phyloP scores from a whole-genome alignment of 2,888 invertebrate genomes.

The Cylloceria caligata region DNA sequence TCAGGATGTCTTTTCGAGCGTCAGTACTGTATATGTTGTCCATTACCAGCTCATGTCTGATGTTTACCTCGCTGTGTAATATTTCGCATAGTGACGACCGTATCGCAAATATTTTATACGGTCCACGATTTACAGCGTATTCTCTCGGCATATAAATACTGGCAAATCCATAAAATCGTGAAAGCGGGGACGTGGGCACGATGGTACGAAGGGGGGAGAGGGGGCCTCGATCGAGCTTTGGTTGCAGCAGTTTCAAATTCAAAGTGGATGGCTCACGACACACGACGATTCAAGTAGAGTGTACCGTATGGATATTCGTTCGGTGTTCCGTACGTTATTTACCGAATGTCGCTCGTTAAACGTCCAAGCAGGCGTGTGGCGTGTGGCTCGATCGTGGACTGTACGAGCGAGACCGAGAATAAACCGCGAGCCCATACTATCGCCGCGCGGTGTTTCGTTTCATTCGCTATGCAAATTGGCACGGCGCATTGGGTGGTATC shows the following conservation, averaged over 20 bases:
- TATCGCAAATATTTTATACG: constrained; percentile 45
- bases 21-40: neutral
- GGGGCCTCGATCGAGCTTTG: constrained; percentile 36
- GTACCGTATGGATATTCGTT: constrained; percentile 54
- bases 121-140: neutral
- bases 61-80: constrained; percentile 10
- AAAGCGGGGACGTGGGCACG: constrained; percentile 46
- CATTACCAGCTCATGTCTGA: neutral
- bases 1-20: neutral
- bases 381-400: constrained; percentile 58
- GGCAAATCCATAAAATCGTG: constrained; percentile 57
- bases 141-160: constrained; percentile 31
- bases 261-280: constrained; percentile 49
- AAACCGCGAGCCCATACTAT: constrained; percentile 57
- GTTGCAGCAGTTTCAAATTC: constrained; percentile 57
- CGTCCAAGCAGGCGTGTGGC: constrained; percentile 57
- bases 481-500: constrained; percentile 64
- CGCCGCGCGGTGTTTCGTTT: constrained; percentile 72
- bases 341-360: constrained; percentile 69
- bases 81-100: constrained; percentile 40
- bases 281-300: constrained; percentile 45
- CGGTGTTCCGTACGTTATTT: constrained; percentile 64
- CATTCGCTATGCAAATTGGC: constrained; percentile 78
- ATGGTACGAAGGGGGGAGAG: neutral
- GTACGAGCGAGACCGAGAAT: constrained; percentile 42